phyloP scores from a whole-genome alignment of 2,113 vertebrate genomes.

The Neolamprologus sp. region DNA sequence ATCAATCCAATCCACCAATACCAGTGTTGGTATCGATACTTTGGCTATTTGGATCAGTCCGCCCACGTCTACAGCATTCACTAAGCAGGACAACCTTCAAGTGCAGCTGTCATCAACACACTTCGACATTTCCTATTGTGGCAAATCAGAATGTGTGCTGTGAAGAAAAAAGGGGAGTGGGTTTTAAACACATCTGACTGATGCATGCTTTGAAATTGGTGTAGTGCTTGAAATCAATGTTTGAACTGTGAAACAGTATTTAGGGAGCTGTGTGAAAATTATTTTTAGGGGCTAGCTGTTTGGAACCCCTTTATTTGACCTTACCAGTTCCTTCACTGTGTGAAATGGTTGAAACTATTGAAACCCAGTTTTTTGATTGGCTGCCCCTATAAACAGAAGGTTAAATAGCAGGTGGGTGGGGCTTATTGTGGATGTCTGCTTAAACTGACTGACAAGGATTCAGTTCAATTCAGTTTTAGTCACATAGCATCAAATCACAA shows the following conservation, averaged over 20 bases:
- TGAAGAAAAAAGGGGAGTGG: background rate
- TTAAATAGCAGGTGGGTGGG: background rate
- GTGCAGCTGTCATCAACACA: background rate
- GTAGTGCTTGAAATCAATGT: background rate
- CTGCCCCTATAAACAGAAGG: background rate
- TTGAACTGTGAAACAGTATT: background rate
- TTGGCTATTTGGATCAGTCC: background rate
- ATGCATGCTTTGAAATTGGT: background rate
- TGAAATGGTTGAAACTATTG: background rate
- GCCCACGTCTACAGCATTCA: background rate
- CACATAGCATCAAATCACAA: background rate
- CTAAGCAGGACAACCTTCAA: background rate
- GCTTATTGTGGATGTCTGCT: background rate
- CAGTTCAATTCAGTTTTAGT: background rate
- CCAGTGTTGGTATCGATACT: background rate
- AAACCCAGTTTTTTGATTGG: background rate
- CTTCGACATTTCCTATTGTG: background rate
- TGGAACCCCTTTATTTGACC: background rate
- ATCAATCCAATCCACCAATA: background rate
- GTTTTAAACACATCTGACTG: background rate
- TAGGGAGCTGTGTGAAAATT: rapidly evolving
- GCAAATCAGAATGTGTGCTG: background rate
- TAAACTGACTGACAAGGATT: background rate
- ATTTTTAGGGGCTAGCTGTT: background rate
- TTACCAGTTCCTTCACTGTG: rapidly evolving